These are phyloP conservation scores for Ditylenchus dipsaci DNA, from an alignment of 1,140 invertebrate genomes.

Conservation along the genomic window DNA sequence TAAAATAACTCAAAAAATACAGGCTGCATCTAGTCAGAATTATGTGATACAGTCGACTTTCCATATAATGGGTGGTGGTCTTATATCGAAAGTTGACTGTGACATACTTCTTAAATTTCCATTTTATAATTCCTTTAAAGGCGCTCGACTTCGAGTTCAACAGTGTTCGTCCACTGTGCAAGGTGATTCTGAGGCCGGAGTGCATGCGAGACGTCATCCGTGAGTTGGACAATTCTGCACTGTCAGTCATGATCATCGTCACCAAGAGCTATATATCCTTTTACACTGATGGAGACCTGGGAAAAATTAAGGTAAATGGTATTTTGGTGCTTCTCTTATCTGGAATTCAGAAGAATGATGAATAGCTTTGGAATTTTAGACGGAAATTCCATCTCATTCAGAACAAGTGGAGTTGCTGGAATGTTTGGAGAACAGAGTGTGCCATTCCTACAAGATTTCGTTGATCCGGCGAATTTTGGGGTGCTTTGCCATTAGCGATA, in stretches of 20 bases:
- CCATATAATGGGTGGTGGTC: too few species aligned
- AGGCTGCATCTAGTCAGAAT: too few species aligned
- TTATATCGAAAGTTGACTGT: neutral
- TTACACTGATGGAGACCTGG: slow-evolving; percentile 14
- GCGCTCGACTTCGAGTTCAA: slow-evolving; percentile 12
- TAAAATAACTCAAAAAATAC: too few species aligned
- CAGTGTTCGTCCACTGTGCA: neutral
- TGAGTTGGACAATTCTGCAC: neutral
- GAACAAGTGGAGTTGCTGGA: slow-evolving; percentile 13
- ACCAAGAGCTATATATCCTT: slow-evolving; percentile 3
- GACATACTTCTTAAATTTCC: neutral
- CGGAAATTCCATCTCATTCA: slow-evolving; percentile 12
- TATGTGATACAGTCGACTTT: too few species aligned
- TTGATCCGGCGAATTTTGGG: slow-evolving; percentile 5
- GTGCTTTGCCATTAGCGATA: slow-evolving; percentile 6
- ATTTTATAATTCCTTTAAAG: neutral
- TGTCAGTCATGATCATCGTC: slow-evolving; percentile 2
- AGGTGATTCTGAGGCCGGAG: slow-evolving; percentile 12
- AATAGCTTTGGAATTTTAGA: neutral
- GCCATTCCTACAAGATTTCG: neutral
- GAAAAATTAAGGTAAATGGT: slow-evolving; percentile 13
- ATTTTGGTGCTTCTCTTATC: neutral
- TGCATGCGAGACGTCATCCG: slow-evolving; percentile 10
- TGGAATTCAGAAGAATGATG: neutral
- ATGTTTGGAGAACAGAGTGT: neutral